Base-by-base conservation (phyloP, 2,888 invertebrate genomes). In the Iselma pallidipennis region DNA sequence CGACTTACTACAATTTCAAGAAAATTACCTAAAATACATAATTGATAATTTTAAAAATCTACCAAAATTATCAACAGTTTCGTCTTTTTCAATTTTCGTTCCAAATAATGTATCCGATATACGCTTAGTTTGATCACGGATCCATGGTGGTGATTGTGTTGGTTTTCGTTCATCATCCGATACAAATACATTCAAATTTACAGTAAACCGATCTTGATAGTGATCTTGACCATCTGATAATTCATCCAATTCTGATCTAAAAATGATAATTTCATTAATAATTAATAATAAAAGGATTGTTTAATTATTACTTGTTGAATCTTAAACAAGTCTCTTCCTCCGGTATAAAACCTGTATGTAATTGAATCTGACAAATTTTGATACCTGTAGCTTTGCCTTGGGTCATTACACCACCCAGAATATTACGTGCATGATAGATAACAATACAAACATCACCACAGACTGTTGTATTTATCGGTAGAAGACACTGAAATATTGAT, bases 301-400 rank as follows among this genome's bases (percentile, higher is more conserved):
- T 14, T 19, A 21, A 57, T 52, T n/a, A 16, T 50, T 55, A 61
- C 59, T 62, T 65, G 28, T 52, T 59, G 25, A 59, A 94, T 63
- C 87, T 88, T 56, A 95, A 81, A n/a, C 87, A 85, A 49, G 90
- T 92, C 73, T 92, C 91, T 66, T 88, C 88, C 69, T 88, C 86
- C 0, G 87, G 83, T 61, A 96, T 86, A 79, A 91, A 95, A 52
- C 96, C 96, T 6, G 96, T 92, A 80, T 97, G 93, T 74, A 97
- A 90, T 82, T 94, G 93, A 45, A 96, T 82, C 72, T 95, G 91
- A 55, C 94, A 90, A 74, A 97, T 92, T 78, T 92, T 93, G 69
- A 96, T 91, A 63, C 93, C 88, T 50, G 91, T 92, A 5, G 90
- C 88, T 53, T 92, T 89, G 16, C 91, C 91, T 69, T 82, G 81